A percentile compares a stretch with the other conserved stretches of the same genome.
phyloP scores from a whole-genome alignment of 2,113 vertebrate genomes.

The Microcebus griseorufus region DNA sequence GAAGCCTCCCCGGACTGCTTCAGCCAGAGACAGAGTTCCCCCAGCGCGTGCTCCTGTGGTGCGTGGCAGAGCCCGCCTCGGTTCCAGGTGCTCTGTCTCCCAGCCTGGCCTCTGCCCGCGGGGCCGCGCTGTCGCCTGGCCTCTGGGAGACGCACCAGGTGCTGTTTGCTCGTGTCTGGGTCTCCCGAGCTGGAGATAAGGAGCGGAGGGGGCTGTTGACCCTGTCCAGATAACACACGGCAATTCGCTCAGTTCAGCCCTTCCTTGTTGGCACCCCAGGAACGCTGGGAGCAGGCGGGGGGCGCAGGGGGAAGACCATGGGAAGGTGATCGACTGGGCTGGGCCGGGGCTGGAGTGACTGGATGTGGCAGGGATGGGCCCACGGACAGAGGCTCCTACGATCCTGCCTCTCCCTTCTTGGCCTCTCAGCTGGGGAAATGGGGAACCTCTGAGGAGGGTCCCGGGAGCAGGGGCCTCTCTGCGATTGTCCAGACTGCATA shows the following conservation, averaged over 20 bases:
- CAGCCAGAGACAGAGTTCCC: not conserved
- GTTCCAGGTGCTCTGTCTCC: conserved; percentile 27
- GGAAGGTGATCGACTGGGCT: accelerated
- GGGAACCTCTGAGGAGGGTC: not conserved
- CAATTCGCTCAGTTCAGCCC: not conserved
- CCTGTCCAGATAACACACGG: not conserved
- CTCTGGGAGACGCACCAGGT: conserved; percentile 61
- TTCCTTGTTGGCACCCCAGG: conserved; percentile 30
- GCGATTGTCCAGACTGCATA: not conserved
- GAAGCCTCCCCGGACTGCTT: not conserved
- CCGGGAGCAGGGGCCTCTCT: not conserved
- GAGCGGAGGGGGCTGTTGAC: not conserved
- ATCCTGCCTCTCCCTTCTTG: not conserved
- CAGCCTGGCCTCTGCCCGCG: not conserved
- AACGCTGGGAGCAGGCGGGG: not conserved
- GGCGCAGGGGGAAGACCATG: not conserved
- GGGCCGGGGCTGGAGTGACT: accelerated
- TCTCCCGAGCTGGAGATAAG: conserved; percentile 52
- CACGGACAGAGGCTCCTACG: accelerated
- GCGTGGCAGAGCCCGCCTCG: not conserved
- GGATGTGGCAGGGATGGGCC: accelerated
- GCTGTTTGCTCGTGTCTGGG: conserved; percentile 19
- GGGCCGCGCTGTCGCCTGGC: accelerated
- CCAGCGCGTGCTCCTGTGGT: accelerated
- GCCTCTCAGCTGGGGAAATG: accelerated